phyloP scores from a whole-genome alignment of 2,797 vertebrate species.

The Scolopax bukidnonensis region DNA sequence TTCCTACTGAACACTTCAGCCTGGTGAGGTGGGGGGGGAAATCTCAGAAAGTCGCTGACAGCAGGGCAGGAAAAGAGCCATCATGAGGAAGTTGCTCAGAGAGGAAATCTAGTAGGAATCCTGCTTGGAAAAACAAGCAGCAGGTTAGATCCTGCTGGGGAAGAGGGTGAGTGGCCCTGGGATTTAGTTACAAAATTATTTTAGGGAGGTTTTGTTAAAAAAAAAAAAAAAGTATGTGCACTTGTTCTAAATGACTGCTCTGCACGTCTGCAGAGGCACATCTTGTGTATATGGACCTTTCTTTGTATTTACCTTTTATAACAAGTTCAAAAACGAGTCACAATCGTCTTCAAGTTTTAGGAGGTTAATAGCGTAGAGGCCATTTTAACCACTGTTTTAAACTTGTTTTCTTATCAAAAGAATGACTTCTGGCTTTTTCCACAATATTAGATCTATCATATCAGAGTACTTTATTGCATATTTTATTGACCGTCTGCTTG shows the following conservation, averaged over 20 bases:
- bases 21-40: background rate
- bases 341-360: background rate
- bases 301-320: background rate
- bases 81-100: background rate
- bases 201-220: background rate
- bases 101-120: background rate
- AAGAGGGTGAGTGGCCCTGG: background rate
- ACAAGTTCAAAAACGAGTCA: background rate
- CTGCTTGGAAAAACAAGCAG: background rate
- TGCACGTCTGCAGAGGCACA: rapidly evolving
- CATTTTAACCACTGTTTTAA: background rate
- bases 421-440: constrained; percentile 55
- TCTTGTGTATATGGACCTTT: background rate
- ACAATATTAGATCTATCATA: constrained; percentile 88
- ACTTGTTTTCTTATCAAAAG: constrained; percentile 8
- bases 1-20: constrained; percentile 9
- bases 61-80: background rate
- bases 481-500: constrained; percentile 92
- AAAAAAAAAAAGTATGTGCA: too few species aligned
- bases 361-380: background rate
- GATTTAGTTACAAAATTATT: background rate
- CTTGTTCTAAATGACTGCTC: background rate
- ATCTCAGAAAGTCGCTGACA: background rate
- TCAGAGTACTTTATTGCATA: constrained; percentile 90
- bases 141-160: background rate